Evolutionary conservation across 1,140 invertebrate genomes (phyloP).

Genomic region (Neotoxoptera formosana): DNA sequence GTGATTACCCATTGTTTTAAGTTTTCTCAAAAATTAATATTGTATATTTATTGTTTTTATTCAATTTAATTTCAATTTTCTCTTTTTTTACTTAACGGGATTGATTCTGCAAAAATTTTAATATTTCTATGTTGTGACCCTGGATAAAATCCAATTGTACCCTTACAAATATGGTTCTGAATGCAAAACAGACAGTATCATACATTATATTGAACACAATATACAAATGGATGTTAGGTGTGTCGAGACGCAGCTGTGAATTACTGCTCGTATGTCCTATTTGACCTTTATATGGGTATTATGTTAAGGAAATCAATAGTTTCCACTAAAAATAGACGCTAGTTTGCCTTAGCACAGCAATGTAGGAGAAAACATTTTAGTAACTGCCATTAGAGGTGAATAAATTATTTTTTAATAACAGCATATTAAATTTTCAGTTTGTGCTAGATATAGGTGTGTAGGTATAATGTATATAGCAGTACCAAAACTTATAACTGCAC

Average conservation of each 20-base stretch:
- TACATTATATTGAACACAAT: not conserved
- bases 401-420: not conserved
- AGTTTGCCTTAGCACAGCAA: not conserved
- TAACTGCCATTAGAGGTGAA: not conserved
- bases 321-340: not conserved
- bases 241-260: not conserved
- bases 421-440: not conserved
- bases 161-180: not conserved
- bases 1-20: not conserved
- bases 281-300: not conserved
- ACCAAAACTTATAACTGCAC: no score
- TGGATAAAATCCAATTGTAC: not conserved
- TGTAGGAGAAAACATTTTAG: not conserved
- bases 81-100: not conserved
- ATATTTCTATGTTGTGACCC: not conserved
- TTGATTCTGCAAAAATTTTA: not conserved
- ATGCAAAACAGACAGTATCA: not conserved
- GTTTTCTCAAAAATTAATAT: not conserved
- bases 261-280: not conserved
- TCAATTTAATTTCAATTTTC: not conserved
- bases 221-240: not conserved
- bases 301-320: slow-evolving; percentile 23
- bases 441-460: not conserved
- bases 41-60: not conserved
- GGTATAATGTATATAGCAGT: not conserved